Evolutionary conservation across 2,888 invertebrate genomes (phyloP).

Genomic region (Euclidia mi): DNA sequence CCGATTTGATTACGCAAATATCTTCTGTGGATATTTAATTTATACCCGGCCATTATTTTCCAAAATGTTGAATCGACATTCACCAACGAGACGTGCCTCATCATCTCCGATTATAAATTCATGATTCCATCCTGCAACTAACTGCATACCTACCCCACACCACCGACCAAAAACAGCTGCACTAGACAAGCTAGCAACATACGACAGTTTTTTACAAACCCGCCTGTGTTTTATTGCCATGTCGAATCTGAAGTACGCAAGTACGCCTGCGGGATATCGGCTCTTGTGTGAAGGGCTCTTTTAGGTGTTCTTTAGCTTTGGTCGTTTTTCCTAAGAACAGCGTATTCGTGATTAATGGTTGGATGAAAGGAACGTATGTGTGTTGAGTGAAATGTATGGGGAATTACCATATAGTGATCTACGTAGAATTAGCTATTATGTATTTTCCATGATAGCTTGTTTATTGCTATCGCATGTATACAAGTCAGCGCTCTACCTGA

Average conservation of each 20-base stretch:
- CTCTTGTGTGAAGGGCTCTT: conserved; percentile 55
- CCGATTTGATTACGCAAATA: too few relatives aligned
- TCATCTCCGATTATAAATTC: conserved; percentile 14
- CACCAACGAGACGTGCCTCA: too few relatives aligned
- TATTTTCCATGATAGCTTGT: too few relatives aligned
- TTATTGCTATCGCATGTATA: too few relatives aligned
- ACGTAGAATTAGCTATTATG: neutral
- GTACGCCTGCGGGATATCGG: conserved; percentile 63
- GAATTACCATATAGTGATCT: too few relatives aligned
- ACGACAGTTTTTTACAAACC: conserved; percentile 69
- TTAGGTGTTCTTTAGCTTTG: conserved; percentile 49
- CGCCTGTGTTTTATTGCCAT: conserved; percentile 72
- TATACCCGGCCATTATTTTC: too few relatives aligned
- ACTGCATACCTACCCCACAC: conserved; percentile 12
- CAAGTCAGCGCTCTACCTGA: too few relatives aligned
- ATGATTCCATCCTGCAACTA: conserved; percentile 19
- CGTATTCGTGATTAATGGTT: conserved; percentile 49
- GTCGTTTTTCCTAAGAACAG: conserved; percentile 40
- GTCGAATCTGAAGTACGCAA: conserved; percentile 68
- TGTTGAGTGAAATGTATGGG: conserved; percentile 10
- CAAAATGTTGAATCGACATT: too few relatives aligned
- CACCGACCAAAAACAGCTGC: conserved; percentile 51
- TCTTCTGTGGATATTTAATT: too few relatives aligned
- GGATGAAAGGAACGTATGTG: conserved; percentile 22
- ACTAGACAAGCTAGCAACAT: conserved; percentile 38